Evolutionary conservation across 1,140 invertebrate genomes (phyloP).

Genomic region (Lerema accius): DNA sequence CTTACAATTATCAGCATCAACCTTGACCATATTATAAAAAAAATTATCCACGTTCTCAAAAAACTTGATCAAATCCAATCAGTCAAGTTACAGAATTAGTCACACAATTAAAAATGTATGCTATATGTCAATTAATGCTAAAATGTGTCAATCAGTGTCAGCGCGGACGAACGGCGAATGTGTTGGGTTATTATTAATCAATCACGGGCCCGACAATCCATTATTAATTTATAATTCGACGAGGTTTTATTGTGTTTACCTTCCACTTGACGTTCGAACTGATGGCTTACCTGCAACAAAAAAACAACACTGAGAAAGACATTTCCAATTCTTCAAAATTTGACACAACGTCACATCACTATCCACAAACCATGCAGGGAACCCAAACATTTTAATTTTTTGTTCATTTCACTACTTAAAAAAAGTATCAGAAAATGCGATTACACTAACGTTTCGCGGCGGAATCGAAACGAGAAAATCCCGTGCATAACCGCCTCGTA

Average conservation of each 20-base stretch:
- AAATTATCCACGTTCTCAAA: too few relatives aligned
- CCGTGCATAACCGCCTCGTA: conserved; percentile 44
- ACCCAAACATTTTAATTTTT: conserved; percentile 23
- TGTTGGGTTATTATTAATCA: conserved; percentile 57
- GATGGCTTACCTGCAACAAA: conserved; percentile 52
- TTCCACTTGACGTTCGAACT: conserved; percentile 29
- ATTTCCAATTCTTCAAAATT: neutral
- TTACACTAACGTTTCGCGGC: conserved; percentile 30
- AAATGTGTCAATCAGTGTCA: conserved; percentile 64
- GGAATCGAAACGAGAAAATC: conserved; percentile 46
- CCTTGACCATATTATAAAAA: too few relatives aligned
- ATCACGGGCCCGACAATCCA: conserved; percentile 47
- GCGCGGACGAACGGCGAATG: conserved; percentile 42
- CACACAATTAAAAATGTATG: conserved; percentile 66
- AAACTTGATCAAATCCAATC: conserved; percentile 35
- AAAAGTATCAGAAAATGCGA: conserved; percentile 24
- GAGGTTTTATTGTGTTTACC: conserved; percentile 36
- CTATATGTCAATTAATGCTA: conserved; percentile 64
- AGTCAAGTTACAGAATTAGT: conserved; percentile 44
- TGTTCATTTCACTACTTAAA: conserved; percentile 7
- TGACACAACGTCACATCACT: conserved; percentile 10
- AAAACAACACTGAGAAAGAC: conserved; percentile 17
- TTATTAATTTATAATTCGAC: conserved; percentile 50
- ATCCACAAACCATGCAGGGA: conserved; percentile 6
- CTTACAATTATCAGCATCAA: too few relatives aligned